Percentiles rank a stretch among this genome's conserved stretches.
Evolutionary conservation across 2,113 vertebrate genomes (phyloP).

Genomic region (Erythrocercus mccallii): DNA sequence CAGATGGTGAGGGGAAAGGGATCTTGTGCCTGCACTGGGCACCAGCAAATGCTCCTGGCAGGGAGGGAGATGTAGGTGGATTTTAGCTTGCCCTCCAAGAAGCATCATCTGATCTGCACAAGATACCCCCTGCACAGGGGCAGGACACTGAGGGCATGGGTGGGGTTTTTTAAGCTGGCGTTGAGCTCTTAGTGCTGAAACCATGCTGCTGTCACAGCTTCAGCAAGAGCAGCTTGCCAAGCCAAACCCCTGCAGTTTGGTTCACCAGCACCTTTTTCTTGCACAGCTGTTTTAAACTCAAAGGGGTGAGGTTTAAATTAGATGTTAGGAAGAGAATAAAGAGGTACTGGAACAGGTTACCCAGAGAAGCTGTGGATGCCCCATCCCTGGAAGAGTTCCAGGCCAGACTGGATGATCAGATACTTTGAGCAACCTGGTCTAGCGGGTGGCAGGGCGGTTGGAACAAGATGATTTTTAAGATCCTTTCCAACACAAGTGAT

Average conservation of each 20-base stretch:
- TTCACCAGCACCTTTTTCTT: background rate
- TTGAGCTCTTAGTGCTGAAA: background rate
- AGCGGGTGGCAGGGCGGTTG: background rate
- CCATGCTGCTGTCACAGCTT: background rate
- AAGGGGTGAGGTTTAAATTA: background rate
- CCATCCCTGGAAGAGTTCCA: background rate
- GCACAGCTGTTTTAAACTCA: background rate
- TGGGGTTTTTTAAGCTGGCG: background rate
- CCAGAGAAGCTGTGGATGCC: background rate
- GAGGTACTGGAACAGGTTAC: background rate
- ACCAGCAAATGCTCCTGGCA: background rate
- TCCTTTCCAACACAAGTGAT: background rate
- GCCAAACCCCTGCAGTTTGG: background rate
- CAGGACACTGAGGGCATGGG: accelerated
- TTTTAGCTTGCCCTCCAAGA: background rate
- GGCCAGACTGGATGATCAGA: background rate
- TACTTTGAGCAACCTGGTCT: background rate
- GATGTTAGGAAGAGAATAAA: background rate
- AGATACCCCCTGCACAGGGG: accelerated
- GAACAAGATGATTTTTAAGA: background rate
- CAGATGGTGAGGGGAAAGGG: background rate
- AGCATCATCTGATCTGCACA: background rate
- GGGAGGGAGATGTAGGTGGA: background rate
- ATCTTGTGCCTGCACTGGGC: background rate
- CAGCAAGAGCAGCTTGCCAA: background rate